Base-by-base conservation (phyloP, 2,888 invertebrate genomes). In the Lapara coniferarum region DNA sequence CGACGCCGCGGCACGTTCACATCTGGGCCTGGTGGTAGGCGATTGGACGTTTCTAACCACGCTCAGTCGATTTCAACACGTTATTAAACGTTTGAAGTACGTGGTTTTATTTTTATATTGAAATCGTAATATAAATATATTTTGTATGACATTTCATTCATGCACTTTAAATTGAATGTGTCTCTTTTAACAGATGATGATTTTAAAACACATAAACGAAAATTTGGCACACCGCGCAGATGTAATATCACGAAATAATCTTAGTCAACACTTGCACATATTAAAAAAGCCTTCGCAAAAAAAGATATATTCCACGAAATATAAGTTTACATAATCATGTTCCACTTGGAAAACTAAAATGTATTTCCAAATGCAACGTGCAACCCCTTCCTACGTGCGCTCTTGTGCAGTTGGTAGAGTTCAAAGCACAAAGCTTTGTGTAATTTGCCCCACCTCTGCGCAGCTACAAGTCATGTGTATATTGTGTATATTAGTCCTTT, bases 351-450 rank as follows among this genome's bases (percentile, higher is more conserved):
- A 37, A 37, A 16, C 53, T 14, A 16, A 16, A 16, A 16, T 2
- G 5, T 16, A 16, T 53, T 16, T 53, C n/a, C 0, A 52, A 52
- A 13, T 52, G 52, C 52, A 52, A 52, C 14, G 14, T 14, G 13
- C 52, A 5, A 13, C 14, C 52, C n/a, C 0, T 52, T 52, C 53
- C 2, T 7, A 8, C 14, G 7, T 4, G 14, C 4, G 10, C 53
- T 16, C 53, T 53, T 53, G 53, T 53, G 14, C 53, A 8, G 6
- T 53, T 16, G 6, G 16, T 14, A 59, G 44, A 59, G 59, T 12
- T 46, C 59, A 59, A 59, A 59, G 59, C 46, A 44, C 10, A 46
- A 44, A 59, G 44, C 59, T 59, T 59, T 59, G 59, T 59, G 59
- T 59, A 59, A 59, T 59, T 59, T 59, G 59, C 46, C 16, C 10